phyloP scores from a whole-genome alignment of 2,797 vertebrate genomes.

The Propithecus deckenii region DNA sequence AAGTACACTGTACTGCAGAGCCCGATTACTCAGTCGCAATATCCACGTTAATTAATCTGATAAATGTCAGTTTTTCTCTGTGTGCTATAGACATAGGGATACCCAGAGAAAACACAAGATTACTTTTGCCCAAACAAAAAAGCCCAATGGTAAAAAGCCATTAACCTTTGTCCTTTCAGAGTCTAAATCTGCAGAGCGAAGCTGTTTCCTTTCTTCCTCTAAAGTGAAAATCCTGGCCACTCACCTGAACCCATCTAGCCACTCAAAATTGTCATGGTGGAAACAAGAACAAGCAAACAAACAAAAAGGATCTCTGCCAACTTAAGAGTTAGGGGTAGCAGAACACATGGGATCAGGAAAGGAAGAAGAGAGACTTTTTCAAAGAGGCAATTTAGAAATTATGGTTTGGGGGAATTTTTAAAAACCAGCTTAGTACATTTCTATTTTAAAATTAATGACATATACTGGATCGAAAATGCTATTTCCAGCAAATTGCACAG shows the following conservation, averaged over 20 bases:
- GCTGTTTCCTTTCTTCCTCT: background rate
- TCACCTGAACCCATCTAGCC: background rate
- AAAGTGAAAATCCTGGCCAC: background rate
- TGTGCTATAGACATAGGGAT: background rate
- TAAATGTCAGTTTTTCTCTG: conserved; percentile 5
- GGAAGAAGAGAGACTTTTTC: background rate
- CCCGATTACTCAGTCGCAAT: background rate
- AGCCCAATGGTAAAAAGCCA: conserved; percentile 7
- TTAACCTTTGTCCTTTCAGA: conserved; percentile 29
- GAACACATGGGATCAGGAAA: background rate
- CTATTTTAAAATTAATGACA: conserved; percentile 83
- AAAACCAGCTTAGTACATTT: conserved; percentile 75
- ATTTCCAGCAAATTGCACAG: conserved; percentile 85
- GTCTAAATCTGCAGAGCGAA: background rate
- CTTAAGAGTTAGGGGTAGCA: background rate
- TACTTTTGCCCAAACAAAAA: conserved; percentile 14
- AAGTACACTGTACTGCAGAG: background rate
- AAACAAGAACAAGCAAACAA: background rate
- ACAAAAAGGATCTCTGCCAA: background rate
- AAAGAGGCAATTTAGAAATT: conserved; percentile 55
- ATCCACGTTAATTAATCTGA: conserved; percentile 53
- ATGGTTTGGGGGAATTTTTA: conserved; percentile 32
- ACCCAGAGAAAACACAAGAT: background rate
- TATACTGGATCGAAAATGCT: conserved; percentile 85
- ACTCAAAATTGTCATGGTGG: background rate